Evolutionary conservation across 1,140 invertebrate genomes (phyloP).

Genomic region (Drosophila nikananu): DNA sequence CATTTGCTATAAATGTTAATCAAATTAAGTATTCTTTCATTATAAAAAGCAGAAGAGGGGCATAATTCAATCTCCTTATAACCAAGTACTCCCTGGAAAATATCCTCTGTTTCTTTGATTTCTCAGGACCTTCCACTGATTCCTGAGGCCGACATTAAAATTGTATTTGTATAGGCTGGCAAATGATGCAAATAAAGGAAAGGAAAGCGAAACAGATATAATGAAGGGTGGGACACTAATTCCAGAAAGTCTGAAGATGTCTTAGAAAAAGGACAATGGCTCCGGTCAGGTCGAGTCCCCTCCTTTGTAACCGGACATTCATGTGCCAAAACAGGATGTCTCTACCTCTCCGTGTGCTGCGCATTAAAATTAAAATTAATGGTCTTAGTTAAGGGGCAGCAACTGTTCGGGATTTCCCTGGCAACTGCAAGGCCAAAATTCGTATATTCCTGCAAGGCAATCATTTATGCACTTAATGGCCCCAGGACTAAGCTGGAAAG

Average conservation of each 20-base stretch:
- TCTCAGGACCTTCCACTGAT: neutral
- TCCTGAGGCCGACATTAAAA: conserved; percentile 14
- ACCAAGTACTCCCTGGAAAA: neutral
- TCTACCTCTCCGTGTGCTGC: conserved; percentile 5
- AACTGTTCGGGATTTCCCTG: conserved; percentile 13
- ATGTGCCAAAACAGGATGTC: conserved; percentile 43
- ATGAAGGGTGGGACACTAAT: neutral
- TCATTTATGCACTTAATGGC: conserved; percentile 68
- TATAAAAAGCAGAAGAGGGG: too few relatives aligned
- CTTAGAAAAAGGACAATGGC: conserved; percentile 15
- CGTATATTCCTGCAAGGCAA: conserved; percentile 30
- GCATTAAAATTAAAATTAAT: conserved; percentile 52
- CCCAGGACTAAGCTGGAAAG: conserved; percentile 18
- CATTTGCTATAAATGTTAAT: too few relatives aligned
- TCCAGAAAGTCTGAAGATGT: neutral
- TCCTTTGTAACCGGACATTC: conserved; percentile 59
- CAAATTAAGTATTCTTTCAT: too few relatives aligned
- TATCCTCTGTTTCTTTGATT: conserved; percentile 6
- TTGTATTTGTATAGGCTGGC: conserved; percentile 58
- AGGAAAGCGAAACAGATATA: conserved; percentile 16
- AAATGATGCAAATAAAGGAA: conserved; percentile 52
- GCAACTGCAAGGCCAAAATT: conserved; percentile 26
- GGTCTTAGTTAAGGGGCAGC: conserved; percentile 15
- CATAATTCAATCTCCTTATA: too few relatives aligned
- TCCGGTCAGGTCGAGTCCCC: neutral